Base-by-base conservation (phyloP, 2,113 vertebrate genomes). In the Chloropsis hardwickii region DNA sequence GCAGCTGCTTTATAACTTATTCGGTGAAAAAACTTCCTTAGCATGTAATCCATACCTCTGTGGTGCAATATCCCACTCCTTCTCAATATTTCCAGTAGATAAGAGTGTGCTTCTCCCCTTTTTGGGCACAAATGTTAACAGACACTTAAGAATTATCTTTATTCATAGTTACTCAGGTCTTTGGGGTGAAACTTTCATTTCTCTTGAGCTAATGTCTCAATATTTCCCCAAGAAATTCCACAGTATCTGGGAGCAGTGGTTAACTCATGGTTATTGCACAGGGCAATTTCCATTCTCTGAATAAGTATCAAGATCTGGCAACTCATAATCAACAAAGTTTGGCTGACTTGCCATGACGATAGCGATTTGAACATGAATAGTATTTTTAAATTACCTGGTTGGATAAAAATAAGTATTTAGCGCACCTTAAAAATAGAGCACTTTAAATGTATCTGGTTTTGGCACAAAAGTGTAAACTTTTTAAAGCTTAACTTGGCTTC, bases 401-500 rank as follows among this genome's bases (percentile, higher is more conserved):
- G 73, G 35, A 64, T 53, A 66, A 95, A 87, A 37, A 85, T 17
- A 11, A 21, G 4, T 19, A n/a, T 87, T 81, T 48, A 56, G 3
- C 10, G 22, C n/a, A 69, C 22, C 45, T 40, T 58, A 85, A 88
- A 74, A 77, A 56, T 18, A 14, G 67, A 58, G 21, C 2, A 21
- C 37, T 92, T 73, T 29, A 54, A 62, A 48, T 51, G 9, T 56
- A 44, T 62, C 28, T 12, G 0, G 5, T 48, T 69, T 86, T 92
- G 51, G 51, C 12, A 70, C 21, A 48, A 40, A 64, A 86, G 2
- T 28, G 5, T 21, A 60, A 58, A 39, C 12, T 71, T 86, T 27
- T n/a, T 60, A 8, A 81, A 86, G 19, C 44, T 86, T 71, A 28
- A 54, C 28, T 88, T 90, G 48, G 28, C 53, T 94, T 90, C 44